phyloP scores from a whole-genome alignment of 2,888 invertebrate species.

The Thymelicus sylvestris region DNA sequence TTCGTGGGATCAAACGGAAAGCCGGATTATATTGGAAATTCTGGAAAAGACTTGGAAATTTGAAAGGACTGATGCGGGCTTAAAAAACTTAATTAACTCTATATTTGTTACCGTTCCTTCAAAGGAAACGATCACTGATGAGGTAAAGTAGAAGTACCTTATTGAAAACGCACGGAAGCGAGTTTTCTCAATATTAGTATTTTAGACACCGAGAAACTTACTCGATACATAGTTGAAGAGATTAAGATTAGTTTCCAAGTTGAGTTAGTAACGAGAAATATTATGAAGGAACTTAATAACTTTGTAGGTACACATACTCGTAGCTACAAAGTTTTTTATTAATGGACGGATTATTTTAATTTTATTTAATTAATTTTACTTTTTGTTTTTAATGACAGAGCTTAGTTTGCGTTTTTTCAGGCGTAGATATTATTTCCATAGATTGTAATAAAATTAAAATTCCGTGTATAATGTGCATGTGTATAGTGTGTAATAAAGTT shows the following conservation, averaged over 20 bases:
- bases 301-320: no score
- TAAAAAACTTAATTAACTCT: slow-evolving; percentile 35
- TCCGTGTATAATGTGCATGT: no score
- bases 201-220: slow-evolving; percentile 23
- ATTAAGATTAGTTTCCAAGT: slow-evolving; percentile 14
- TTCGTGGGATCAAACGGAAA: slow-evolving; percentile 39
- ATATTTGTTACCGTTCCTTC: slow-evolving; percentile 32
- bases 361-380: no score
- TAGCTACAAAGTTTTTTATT: no score
- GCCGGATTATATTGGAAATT: slow-evolving; percentile 36
- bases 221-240: slow-evolving; percentile 9
- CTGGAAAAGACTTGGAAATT: slow-evolving; percentile 15
- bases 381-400: no score
- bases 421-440: no score
- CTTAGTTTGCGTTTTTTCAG: no score
- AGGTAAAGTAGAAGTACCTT: slow-evolving; percentile 15
- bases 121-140: slow-evolving; percentile 31
- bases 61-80: slow-evolving; percentile 27
- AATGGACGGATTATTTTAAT: no score
- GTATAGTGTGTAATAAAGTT: no score
- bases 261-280: neutral
- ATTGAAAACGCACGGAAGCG: slow-evolving; percentile 27
- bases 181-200: slow-evolving; percentile 6
- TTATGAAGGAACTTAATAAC: neutral
- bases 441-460: no score